phyloP scores from a whole-genome alignment of 2,113 vertebrate species.

The Danio rerio region GRCz12tu NC_133196.1:39931501-39932000 shows the following conservation, averaged over 20 bases:
- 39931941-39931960: constrained; percentile 1
- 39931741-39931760: constrained; percentile 17
- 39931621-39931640: constrained; percentile 18
- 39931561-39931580: constrained; percentile 46
- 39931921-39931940: background rate
- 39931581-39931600: constrained; percentile 39
- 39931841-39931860: background rate
- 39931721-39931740: constrained; percentile 14
- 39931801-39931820: background rate
- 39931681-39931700: constrained; percentile 54
- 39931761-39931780: background rate
- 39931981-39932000: no score
- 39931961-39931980: background rate
- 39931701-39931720: constrained; percentile 50
- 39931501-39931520: constrained; percentile 11
- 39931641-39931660: constrained; percentile 57
- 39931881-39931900: no score
- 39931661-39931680: constrained; percentile 58
- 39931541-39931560: background rate
- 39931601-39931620: constrained; percentile 13
- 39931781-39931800: constrained; percentile 47
- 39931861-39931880: no score
- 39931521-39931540: constrained; percentile 30
- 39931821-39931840: background rate
- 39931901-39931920: no score